phyloP scores from a whole-genome alignment of 1,140 invertebrate genomes.

The Colletes latitarsis region DNA sequence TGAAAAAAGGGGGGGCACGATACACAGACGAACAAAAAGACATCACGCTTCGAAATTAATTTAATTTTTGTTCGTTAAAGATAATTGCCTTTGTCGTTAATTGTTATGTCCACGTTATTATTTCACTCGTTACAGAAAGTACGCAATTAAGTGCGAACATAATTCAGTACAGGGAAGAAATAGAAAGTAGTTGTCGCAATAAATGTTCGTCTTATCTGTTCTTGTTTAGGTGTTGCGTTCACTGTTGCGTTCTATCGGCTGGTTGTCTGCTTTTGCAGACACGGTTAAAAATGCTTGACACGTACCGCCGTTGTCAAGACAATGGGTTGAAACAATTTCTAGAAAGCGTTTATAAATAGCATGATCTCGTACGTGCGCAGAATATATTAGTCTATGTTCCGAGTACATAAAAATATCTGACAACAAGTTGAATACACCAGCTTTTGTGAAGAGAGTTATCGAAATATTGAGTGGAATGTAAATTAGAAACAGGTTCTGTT shows the following conservation, averaged over 20 bases:
- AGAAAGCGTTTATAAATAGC: background rate
- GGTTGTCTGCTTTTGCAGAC: background rate
- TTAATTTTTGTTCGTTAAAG: background rate
- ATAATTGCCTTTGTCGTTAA: background rate
- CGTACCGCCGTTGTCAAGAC: background rate
- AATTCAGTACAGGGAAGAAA: too few species aligned
- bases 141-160: background rate
- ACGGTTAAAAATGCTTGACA: background rate
- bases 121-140: background rate
- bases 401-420: background rate
- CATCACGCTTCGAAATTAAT: slow-evolving; percentile 4
- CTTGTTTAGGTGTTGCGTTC: background rate
- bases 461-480: too few species aligned
- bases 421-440: background rate
- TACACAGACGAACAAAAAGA: background rate
- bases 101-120: background rate
- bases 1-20: slow-evolving; percentile 5
- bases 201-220: background rate
- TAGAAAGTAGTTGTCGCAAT: background rate
- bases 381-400: too few species aligned
- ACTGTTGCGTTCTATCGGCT: background rate
- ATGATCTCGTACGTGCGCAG: background rate
- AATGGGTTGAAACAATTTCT: background rate
- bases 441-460: background rate
- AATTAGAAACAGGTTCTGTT: too few species aligned